These are phyloP conservation scores for Glyphotaelius pellucidus DNA, from an alignment of 2,888 invertebrate species.

Conservation along the genomic window DNA sequence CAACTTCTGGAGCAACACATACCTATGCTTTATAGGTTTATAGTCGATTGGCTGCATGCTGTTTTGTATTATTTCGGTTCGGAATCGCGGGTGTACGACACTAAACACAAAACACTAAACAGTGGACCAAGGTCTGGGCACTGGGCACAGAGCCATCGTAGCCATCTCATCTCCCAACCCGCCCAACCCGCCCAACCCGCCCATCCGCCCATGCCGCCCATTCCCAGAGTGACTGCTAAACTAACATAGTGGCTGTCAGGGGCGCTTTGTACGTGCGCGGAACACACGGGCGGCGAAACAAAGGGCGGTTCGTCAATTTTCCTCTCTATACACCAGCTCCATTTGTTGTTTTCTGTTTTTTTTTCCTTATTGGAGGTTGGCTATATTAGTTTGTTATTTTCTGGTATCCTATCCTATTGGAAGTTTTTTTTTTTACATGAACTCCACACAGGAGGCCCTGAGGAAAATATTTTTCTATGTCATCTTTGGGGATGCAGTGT, in stretches of 20 bases:
- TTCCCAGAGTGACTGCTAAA: neutral
- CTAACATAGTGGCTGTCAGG: neutral
- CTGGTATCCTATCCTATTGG: no score
- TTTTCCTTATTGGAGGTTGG: no score
- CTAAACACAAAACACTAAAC: neutral
- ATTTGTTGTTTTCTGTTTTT: no score
- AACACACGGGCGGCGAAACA: neutral
- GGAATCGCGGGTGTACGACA: constrained; percentile 8
- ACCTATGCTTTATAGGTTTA: neutral
- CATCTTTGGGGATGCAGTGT: no score
- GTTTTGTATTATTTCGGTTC: neutral
- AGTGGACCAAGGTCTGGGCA: constrained; percentile 30
- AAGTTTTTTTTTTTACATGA: no score
- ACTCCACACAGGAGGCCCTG: no score
- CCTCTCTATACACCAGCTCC: neutral
- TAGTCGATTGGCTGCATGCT: neutral
- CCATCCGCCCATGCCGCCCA: neutral
- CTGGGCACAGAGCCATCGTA: constrained; percentile 24
- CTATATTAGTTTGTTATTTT: no score
- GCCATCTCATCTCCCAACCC: neutral
- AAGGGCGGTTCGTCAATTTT: neutral
- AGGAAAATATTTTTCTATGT: no score
- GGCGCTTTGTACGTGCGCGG: no score
- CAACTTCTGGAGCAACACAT: neutral
- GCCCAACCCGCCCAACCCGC: no score